Conservation (phyloP, 2,888 invertebrate species). For the Halictus quadricinctus region DNA sequence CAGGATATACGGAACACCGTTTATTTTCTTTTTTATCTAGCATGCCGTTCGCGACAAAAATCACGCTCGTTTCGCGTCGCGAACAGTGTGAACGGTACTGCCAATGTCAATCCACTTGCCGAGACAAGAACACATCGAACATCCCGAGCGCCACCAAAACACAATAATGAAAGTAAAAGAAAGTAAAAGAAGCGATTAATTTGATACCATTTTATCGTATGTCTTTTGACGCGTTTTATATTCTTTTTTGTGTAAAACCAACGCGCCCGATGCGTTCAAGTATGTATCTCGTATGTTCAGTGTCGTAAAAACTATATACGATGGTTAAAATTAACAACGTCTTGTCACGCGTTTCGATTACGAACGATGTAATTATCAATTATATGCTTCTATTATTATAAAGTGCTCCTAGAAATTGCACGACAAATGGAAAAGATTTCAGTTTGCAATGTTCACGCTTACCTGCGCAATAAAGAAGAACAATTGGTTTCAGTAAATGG, state of each 20-base stretch:
- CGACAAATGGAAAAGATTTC: neutral
- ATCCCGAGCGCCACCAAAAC: slow-evolving; percentile 26
- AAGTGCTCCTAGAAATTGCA: neutral
- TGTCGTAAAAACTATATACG: neutral
- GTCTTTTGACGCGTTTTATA: neutral
- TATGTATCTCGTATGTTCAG: too few relatives aligned
- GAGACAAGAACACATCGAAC: neutral
- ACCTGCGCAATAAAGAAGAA: neutral
- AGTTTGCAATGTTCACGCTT: neutral
- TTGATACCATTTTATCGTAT: neutral
- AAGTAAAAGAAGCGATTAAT: neutral
- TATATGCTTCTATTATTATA: neutral
- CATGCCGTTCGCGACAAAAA: neutral
- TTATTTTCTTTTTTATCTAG: neutral
- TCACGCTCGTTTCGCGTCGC: slow-evolving; percentile 2
- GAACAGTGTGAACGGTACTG: slow-evolving; percentile 4
- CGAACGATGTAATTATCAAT: neutral
- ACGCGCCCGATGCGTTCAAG: neutral
- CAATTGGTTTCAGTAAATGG: neutral
- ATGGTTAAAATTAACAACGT: neutral
- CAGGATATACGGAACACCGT: neutral
- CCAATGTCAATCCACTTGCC: slow-evolving; percentile 13
- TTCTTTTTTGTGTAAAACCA: too few relatives aligned
- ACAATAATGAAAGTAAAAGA: slow-evolving; percentile 24
- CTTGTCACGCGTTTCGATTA: neutral